phyloP scores from a whole-genome alignment of 2,797 vertebrate species.

The Poeciliopsis turneri region DNA sequence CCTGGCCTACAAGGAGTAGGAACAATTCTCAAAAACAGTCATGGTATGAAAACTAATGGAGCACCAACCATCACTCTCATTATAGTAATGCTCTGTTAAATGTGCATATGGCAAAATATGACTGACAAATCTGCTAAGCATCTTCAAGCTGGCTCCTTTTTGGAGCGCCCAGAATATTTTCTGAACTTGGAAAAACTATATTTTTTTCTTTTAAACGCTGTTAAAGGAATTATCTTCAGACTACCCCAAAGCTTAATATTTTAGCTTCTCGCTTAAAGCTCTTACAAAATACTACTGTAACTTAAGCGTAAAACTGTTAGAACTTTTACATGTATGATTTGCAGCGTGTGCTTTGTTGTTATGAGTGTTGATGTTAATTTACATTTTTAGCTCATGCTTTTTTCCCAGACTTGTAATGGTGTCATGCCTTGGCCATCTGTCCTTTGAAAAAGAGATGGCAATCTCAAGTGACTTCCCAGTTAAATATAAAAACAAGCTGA shows the following conservation, averaged over 20 bases:
- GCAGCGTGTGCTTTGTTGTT: not conserved
- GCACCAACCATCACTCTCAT: not conserved
- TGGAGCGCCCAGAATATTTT: not conserved
- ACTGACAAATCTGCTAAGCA: not conserved
- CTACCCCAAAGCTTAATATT: not conserved
- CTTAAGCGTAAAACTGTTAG: not conserved
- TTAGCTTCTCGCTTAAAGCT: not conserved
- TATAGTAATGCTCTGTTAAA: not conserved
- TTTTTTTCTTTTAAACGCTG: not conserved
- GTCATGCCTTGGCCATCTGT: not conserved
- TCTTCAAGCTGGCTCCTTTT: not conserved
- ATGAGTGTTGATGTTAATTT: not conserved
- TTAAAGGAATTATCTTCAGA: not conserved
- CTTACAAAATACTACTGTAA: not conserved
- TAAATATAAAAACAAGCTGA: slow-evolving; percentile 2
- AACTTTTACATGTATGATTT: not conserved
- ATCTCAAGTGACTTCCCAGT: not conserved
- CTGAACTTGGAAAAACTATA: not conserved
- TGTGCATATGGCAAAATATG: not conserved
- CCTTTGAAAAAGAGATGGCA: not conserved
- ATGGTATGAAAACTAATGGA: not conserved
- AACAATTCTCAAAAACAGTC: not conserved
- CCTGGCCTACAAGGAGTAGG: not conserved
- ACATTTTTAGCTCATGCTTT: not conserved
- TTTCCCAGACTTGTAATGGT: not conserved